Evolutionary conservation across 35 echinoderm and acorn worm genomes (phyloP).

Genomic region (Hemicentrotus pulcherrimus): DNA sequence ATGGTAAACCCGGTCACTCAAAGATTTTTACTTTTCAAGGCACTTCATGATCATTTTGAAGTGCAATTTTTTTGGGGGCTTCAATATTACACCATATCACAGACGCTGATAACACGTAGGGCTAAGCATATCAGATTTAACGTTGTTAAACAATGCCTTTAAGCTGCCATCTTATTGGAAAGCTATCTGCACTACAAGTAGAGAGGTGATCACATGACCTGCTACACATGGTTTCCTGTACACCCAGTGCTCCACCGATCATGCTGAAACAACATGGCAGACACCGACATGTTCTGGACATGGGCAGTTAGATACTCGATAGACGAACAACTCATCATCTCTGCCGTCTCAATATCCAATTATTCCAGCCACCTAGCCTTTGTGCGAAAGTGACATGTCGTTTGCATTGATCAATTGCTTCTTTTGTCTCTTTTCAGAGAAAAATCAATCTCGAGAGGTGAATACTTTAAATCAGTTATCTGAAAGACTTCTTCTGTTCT

Average conservation of each 20-base stretch:
- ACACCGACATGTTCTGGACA: not conserved
- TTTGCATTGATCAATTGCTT: not conserved
- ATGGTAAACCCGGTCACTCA: too few relatives aligned
- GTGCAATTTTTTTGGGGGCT: too few relatives aligned
- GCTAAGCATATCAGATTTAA: too few relatives aligned
- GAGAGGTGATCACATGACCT: not conserved
- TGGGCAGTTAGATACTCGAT: not conserved
- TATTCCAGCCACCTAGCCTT: not conserved
- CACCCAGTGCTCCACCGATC: not conserved
- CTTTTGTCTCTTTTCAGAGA: not conserved
- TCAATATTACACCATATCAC: too few relatives aligned
- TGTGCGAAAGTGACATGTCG: not conserved
- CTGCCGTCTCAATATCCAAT: not conserved
- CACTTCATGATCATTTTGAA: too few relatives aligned
- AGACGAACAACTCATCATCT: not conserved
- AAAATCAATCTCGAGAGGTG: not conserved
- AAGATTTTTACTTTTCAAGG: too few relatives aligned
- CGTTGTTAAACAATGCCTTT: not conserved
- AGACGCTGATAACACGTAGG: too few relatives aligned
- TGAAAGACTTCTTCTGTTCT: too few relatives aligned
- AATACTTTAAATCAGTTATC: not conserved
- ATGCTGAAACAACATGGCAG: not conserved
- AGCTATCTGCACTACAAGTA: not conserved
- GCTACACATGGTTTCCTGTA: not conserved
- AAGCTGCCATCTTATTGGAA: not conserved